Conservation (phyloP, 1,140 invertebrate genomes). For the Hyposmocoma kahamanoa region DNA sequence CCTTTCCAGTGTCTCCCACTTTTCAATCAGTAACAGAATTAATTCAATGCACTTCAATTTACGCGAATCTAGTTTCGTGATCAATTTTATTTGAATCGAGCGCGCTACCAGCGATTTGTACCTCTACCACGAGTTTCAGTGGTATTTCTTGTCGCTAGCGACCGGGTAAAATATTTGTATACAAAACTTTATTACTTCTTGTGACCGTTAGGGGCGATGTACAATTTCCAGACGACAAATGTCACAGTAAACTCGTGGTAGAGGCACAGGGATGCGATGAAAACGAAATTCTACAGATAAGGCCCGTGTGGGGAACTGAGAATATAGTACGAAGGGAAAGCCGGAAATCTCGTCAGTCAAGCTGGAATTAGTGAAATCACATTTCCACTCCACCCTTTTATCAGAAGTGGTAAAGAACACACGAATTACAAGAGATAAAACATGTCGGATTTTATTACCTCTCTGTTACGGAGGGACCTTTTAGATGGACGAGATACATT, state of each 20-base stretch:
- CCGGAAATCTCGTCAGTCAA: conserved; percentile 19
- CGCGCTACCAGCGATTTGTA: conserved; percentile 13
- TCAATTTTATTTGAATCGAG: conserved; percentile 37
- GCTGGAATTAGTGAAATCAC: conserved; percentile 37
- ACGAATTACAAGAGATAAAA: conserved; percentile 11
- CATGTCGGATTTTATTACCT: conserved; percentile 14
- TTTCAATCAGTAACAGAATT: conserved; percentile 49
- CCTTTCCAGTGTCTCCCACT: conserved; percentile 13
- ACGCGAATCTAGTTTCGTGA: conserved; percentile 29
- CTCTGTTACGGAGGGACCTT: too few relatives aligned
- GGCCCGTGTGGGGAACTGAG: conserved; percentile 13
- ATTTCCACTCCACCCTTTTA: conserved; percentile 28
- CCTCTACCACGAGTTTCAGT: not conserved
- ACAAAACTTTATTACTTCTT: too few relatives aligned
- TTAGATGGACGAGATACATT: too few relatives aligned
- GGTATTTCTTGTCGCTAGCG: too few relatives aligned
- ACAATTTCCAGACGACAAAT: too few relatives aligned
- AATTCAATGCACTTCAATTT: conserved; percentile 49
- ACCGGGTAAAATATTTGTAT: too few relatives aligned
- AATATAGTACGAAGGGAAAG: conserved; percentile 21
- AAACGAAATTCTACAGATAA: conserved; percentile 32
- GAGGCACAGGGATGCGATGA: too few relatives aligned
- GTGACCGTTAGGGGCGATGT: too few relatives aligned
- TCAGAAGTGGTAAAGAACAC: conserved; percentile 25
- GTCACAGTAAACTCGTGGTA: too few relatives aligned